Conservation (phyloP, 1,140 invertebrate species). For the Aphelenchoides besseyi region DNA sequence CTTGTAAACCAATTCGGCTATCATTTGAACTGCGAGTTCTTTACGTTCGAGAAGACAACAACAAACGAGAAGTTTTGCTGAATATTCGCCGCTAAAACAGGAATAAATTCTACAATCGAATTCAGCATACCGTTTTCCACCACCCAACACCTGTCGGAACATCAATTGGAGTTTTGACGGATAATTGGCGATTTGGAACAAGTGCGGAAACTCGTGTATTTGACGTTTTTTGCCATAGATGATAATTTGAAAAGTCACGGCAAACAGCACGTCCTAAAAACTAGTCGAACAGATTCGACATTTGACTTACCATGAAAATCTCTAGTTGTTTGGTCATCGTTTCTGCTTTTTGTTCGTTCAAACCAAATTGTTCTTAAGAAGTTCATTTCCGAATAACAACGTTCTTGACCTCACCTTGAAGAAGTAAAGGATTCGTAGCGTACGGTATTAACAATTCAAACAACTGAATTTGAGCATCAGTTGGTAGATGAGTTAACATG, state of each 20-base stretch:
- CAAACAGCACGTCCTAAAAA: background rate
- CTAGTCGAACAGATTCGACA: no score
- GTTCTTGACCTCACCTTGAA: no score
- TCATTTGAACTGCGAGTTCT: background rate
- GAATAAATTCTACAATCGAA: background rate
- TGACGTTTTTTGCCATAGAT: background rate
- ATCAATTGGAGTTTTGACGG: background rate
- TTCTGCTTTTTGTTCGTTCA: no score
- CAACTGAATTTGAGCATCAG: background rate
- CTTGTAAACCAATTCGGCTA: conserved; percentile 4
- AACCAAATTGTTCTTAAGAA: no score
- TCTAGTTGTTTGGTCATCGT: no score
- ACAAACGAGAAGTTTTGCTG: background rate
- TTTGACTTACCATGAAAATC: no score
- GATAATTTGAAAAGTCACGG: background rate
- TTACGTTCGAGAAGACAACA: background rate
- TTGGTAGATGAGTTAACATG: background rate
- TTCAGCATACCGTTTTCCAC: background rate
- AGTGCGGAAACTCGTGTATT: conserved; percentile 1
- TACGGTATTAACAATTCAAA: background rate
- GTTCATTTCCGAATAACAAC: no score
- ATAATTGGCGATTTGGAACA: background rate
- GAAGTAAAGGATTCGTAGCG: no score
- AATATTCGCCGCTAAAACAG: conserved; percentile 16
- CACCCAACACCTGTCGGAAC: background rate